Conservation (phyloP, 2,113 vertebrate species). For the Gopherus evgoodei region DNA sequence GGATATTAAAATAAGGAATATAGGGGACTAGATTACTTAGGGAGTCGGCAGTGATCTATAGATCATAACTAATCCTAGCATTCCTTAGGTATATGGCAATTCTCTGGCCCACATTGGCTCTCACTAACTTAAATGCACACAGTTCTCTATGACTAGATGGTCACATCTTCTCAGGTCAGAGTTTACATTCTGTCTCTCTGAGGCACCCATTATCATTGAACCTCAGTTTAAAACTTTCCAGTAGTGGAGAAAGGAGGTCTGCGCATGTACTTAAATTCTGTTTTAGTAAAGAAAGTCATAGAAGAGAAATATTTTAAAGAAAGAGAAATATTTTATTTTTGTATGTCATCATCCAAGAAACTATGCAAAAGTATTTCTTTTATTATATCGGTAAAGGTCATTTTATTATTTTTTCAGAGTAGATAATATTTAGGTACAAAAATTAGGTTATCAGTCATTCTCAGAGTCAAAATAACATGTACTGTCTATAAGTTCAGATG, state of each 20-base stretch:
- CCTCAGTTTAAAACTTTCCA: accelerated
- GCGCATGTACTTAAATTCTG: not conserved
- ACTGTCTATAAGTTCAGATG: not conserved
- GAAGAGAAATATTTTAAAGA: not conserved
- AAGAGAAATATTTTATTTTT: not conserved
- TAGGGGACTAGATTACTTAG: not conserved
- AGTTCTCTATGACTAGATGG: not conserved
- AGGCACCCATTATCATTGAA: not conserved
- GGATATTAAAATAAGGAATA: not conserved
- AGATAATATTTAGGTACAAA: not conserved
- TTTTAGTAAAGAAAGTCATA: not conserved
- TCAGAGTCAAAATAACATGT: not conserved
- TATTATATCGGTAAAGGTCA: not conserved
- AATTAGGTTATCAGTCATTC: not conserved
- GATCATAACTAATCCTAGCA: not conserved
- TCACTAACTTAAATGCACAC: not conserved
- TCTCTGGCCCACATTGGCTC: not conserved
- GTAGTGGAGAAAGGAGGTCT: not conserved
- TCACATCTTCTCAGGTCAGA: not conserved
- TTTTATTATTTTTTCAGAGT: not conserved
- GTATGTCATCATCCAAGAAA: not conserved
- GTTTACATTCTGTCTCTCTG: not conserved
- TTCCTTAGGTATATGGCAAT: not conserved
- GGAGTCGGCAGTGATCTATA: not conserved
- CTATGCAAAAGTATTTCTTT: not conserved